Conservation (phyloP, 2,797 vertebrate species). For the Halcyon smyrnensis region DNA sequence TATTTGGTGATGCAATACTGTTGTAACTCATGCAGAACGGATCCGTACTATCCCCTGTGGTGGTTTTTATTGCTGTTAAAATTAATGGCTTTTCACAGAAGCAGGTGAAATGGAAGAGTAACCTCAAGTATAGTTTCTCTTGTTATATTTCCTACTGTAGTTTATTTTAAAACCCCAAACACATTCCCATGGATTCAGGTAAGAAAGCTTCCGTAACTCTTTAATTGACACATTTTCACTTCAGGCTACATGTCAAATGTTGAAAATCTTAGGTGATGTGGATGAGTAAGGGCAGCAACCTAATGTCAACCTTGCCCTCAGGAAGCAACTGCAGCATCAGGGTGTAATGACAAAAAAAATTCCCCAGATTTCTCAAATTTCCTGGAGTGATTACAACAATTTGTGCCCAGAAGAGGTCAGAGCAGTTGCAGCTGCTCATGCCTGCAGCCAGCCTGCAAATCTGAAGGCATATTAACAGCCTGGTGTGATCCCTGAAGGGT, state of each 20-base stretch:
- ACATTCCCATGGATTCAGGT: background rate
- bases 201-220: background rate
- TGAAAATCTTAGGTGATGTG: background rate
- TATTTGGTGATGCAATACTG: background rate
- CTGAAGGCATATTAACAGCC: background rate
- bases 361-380: slow-evolving; percentile 12
- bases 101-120: background rate
- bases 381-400: background rate
- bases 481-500: background rate
- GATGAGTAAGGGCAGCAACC: background rate
- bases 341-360: background rate
- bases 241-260: fast-evolving
- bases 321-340: background rate
- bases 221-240: background rate
- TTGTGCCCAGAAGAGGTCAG: background rate
- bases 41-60: background rate
- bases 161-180: background rate
- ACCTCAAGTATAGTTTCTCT: background rate
- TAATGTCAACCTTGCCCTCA: background rate
- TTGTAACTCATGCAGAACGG: background rate
- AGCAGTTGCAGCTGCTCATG: background rate
- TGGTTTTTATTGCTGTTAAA: background rate
- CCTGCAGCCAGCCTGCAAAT: background rate
- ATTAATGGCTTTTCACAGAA: background rate
- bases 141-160: background rate